Conservation (phyloP, 2,113 vertebrate genomes). For the Hipposideros armiger region DNA sequence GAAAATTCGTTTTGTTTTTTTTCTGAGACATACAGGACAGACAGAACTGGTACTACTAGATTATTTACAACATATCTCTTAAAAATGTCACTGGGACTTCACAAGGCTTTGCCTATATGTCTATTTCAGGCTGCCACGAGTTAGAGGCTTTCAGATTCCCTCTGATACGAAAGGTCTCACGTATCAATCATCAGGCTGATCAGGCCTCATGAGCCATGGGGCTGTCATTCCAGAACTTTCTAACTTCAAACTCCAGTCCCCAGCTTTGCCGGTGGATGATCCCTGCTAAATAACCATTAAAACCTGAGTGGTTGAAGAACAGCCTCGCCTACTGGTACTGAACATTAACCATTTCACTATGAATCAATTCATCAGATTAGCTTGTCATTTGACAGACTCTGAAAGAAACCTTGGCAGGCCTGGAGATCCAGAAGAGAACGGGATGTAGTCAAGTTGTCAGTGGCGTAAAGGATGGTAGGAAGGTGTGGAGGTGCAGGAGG, state of each 20-base stretch:
- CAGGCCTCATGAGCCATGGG: neutral
- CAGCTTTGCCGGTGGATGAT: neutral
- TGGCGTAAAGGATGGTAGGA: neutral
- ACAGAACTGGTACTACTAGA: constrained; percentile 19
- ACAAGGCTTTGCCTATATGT: constrained; percentile 3
- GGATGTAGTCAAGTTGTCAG: neutral
- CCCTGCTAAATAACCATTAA: neutral
- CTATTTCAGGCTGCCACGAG: neutral
- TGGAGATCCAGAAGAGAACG: neutral
- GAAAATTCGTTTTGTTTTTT: neutral
- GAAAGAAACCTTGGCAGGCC: neutral
- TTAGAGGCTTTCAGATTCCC: constrained; percentile 16
- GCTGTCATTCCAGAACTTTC: constrained; percentile 11
- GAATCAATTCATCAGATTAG: constrained; percentile 17
- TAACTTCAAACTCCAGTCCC: neutral
- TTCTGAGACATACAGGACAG: neutral
- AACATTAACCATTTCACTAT: constrained; percentile 25
- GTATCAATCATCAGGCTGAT: neutral
- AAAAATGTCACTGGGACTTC: constrained; percentile 34
- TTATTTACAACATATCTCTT: constrained; percentile 49
- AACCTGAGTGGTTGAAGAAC: neutral
- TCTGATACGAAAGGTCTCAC: constrained; percentile 38
- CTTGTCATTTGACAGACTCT: neutral
- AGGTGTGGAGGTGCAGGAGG: neutral
- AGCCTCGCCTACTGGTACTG: neutral